phyloP scores from a whole-genome alignment of 2,888 invertebrate species.

The Pandemis corylana region DNA sequence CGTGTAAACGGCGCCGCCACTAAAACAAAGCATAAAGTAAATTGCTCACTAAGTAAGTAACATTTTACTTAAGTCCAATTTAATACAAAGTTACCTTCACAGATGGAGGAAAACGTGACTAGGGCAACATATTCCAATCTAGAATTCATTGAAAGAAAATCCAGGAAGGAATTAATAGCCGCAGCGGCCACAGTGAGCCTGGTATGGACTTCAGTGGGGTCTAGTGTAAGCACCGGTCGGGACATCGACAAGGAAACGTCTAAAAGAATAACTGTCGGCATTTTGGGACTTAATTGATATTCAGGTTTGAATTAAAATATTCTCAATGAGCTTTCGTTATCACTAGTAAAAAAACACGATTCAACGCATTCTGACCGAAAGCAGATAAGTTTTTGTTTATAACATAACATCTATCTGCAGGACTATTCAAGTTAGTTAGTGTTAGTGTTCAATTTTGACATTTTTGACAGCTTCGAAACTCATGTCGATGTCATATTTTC shows the following conservation, averaged over 20 bases:
- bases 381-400: conserved; percentile 6
- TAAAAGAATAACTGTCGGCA: conserved; percentile 76
- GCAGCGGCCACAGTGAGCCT: conserved; percentile 70
- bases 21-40: conserved; percentile 51
- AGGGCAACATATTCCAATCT: conserved; percentile 78
- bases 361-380: neutral
- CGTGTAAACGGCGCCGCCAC: conserved; percentile 94
- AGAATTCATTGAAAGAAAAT: conserved; percentile 71
- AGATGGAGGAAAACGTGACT: conserved; percentile 73
- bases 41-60: neutral
- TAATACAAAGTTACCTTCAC: conserved; percentile 66
- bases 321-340: neutral
- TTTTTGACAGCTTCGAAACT: too few relatives aligned
- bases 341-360: neutral
- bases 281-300: conserved; percentile 48
- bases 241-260: conserved; percentile 80
- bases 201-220: conserved; percentile 71
- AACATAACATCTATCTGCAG: neutral
- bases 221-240: conserved; percentile 70
- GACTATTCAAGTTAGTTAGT: too few relatives aligned
- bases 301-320: neutral
- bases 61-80: neutral
- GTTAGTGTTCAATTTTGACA: too few relatives aligned
- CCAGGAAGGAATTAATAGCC: conserved; percentile 75
- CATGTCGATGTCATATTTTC: too few relatives aligned